Base-by-base conservation (phyloP, 2,888 invertebrate species). In the Amphipyra berbera region DNA sequence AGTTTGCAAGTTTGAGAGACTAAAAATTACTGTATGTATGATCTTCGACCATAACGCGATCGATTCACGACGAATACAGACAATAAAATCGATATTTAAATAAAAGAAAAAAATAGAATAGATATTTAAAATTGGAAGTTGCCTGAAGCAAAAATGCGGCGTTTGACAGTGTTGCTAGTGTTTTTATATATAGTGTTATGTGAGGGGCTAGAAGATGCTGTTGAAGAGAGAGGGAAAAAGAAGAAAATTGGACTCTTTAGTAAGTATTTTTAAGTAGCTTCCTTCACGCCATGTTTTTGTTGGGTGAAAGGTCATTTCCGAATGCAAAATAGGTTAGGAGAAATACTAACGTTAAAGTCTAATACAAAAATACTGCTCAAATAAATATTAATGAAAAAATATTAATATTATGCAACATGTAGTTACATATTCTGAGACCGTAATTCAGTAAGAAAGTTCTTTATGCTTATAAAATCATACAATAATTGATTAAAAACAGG, bases 221-320 rank as follows among this genome's bases (percentile, higher is more conserved):
- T 89, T 3, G 92, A 93, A 79, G 68, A 84, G 8, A 85, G 93
- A 79, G 93, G 92, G 15, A 94, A 94, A 76, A 93, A 92, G 79
- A 93, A 93, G 79, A 92, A 94, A 81, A 89, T 91, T 41, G 92
- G 88, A 27, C 65, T 92, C 9, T 87, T 88, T 55, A 87, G 94
- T 94, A 79, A 93, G 93, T 88, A 67, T 14, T 47, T n/a, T 21
- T 15, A 6, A 9, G n/a, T n/a, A n/a, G n/a, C n/a, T n/a, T 33
- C 2, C 6, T 6, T 33, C 9, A 33, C 6, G 33, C 33, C 1
- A 3, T 2, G 21, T 21, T 21, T 21, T 21, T 21, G 21, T 21
- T 21, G 3, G 21, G 3, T 21, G 21, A 21, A 21, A 21, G 1
- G 21, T 21, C 21, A 3, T 21, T 21, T 21, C 3, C 21, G 21